These are phyloP conservation scores for Oppia nitens DNA, from an alignment of 1,140 invertebrate species.

Conservation along the genomic window DNA sequence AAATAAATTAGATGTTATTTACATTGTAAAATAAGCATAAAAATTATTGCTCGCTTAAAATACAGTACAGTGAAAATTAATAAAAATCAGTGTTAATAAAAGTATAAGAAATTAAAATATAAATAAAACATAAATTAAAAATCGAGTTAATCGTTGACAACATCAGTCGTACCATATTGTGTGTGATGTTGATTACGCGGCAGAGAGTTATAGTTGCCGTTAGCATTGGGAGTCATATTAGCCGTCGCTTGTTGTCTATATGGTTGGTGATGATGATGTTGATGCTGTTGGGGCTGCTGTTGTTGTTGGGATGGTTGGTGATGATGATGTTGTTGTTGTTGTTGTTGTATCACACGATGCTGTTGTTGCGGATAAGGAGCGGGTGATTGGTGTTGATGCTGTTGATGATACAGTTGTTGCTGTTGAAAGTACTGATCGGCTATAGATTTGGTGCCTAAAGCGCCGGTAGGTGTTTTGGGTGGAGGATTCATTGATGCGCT, in stretches of 20 bases:
- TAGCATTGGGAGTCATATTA: background rate
- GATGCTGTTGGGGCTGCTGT: background rate
- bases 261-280: background rate
- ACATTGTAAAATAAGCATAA: too few species aligned
- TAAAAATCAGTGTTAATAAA: too few species aligned
- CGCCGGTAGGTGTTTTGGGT: background rate
- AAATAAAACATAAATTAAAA: too few species aligned
- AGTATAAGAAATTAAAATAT: too few species aligned
- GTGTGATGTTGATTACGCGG: background rate
- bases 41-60: too few species aligned
- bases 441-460: background rate
- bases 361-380: background rate
- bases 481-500: background rate
- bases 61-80: too few species aligned
- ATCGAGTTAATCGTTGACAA: background rate
- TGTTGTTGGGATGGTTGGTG: background rate
- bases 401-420: background rate
- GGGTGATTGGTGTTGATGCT: background rate
- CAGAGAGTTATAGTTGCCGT: background rate
- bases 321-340: background rate
- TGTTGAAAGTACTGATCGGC: background rate
- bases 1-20: too few species aligned
- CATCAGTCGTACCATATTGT: background rate
- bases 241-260: background rate
- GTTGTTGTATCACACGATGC: constrained; percentile 5